Conservation (phyloP, 2,888 invertebrate genomes). For the Glyphotaelius pellucidus region DNA sequence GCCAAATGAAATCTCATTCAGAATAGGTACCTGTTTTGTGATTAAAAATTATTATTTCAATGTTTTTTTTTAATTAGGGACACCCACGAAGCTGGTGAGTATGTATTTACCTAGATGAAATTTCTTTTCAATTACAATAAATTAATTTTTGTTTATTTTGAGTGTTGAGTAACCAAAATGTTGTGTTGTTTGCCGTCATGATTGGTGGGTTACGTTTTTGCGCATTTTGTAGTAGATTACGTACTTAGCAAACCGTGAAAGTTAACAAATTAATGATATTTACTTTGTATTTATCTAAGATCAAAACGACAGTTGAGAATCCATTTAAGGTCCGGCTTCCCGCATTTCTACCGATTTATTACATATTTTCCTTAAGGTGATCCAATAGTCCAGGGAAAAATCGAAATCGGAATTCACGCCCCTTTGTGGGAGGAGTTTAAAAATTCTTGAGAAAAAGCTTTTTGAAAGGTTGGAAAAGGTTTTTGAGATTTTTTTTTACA, state of each 20-base stretch:
- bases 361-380: no score
- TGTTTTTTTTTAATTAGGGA: neutral
- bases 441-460: no score
- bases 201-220: neutral
- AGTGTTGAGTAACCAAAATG: neutral
- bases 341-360: no score
- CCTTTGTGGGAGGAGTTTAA: no score
- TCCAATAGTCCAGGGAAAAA: no score
- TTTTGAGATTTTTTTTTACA: no score
- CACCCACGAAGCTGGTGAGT: neutral
- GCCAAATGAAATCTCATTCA: neutral
- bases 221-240: neutral
- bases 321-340: neutral
- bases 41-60: neutral
- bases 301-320: neutral
- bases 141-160: neutral
- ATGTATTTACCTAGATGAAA: neutral
- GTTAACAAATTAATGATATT: neutral
- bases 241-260: neutral
- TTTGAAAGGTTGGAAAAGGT: no score
- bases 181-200: neutral
- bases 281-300: neutral
- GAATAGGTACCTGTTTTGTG: neutral
- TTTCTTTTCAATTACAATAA: slow-evolving; percentile 2
- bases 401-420: no score